Base-by-base conservation (phyloP, 2,888 invertebrate genomes). In the Sicus ferrugineus region DNA sequence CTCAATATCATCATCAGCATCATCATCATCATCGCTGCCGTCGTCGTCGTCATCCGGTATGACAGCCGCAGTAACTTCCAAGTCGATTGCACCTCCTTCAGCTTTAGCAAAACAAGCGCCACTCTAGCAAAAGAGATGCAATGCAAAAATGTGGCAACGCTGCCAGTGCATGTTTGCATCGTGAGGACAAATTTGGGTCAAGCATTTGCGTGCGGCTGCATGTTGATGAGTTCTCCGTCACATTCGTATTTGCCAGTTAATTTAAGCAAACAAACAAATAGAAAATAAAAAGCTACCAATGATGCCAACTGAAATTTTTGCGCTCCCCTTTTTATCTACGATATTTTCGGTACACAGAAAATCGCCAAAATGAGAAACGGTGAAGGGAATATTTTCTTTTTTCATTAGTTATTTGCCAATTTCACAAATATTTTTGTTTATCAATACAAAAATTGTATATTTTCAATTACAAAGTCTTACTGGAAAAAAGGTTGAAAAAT, bases 181-280 rank as follows among this genome's bases (percentile, higher is more conserved):
- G 42, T 42, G 42, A n/a, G 42, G 42, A 42, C 50, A 21, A 50
- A 50, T 50, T 9, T 50, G 21, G 50, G 50, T 50, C 50, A 50
- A 50, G 50, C 3, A 5, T 50, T 23, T 50, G 50, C 50, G 50
- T 50, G 50, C 21, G 23, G 2, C 19, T 50, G 50, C 50, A 2
- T 50, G 6, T n/a, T 50, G 50, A 50, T 50, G 50, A 50, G 21
- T 50, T 50, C 19, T 50, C 1, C 23, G 19, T 50, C 50, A 5
- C 48, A 7, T 48, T 48, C n/a, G 23, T 23, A 21, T 21, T 50
- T 50, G 50, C 50, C 21, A 21, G 42, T 42, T 3, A 3, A 42
- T 42, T 50, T 21, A 21, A 21, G 9, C 19, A 21, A 50, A 50
- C 50, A 50, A 50, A n/a, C 50, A 50, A 50, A 50, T 9, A n/a